Evolutionary conservation across 1,140 invertebrate genomes (phyloP).

Genomic region (Tigriopus japonicus): DNA sequence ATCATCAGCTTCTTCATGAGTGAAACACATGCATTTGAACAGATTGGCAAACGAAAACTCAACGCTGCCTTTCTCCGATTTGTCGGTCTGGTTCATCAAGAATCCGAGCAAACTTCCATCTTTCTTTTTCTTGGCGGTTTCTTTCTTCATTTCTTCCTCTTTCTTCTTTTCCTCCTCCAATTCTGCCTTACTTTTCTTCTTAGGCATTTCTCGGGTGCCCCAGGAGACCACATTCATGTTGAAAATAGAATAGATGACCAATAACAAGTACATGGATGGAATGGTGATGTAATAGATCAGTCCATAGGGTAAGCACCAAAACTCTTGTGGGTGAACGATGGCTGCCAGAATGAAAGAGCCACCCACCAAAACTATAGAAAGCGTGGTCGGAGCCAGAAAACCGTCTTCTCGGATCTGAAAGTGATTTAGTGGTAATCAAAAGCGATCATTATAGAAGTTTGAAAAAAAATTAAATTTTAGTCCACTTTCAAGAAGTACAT

Average conservation of each 20-base stretch:
- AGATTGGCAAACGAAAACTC: conserved; percentile 8
- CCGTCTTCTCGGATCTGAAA: conserved; percentile 40
- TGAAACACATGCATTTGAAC: background rate
- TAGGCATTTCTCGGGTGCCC: conserved; percentile 42
- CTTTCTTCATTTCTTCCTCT: conserved; percentile 15
- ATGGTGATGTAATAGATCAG: conserved; percentile 76
- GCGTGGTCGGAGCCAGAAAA: conserved; percentile 49
- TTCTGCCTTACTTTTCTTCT: conserved; percentile 23
- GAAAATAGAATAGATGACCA: conserved; percentile 74
- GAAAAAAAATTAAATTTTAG: too few species aligned
- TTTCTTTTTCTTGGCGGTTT: conserved; percentile 16
- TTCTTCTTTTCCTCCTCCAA: conserved; percentile 16
- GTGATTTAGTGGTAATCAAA: too few species aligned
- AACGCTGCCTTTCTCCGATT: background rate
- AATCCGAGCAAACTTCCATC: conserved; percentile 14
- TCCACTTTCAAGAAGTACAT: too few species aligned
- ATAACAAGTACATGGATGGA: conserved; percentile 78
- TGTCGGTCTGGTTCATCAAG: background rate
- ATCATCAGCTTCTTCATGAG: conserved; percentile 6
- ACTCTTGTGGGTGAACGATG: conserved; percentile 64
- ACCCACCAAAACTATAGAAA: conserved; percentile 46
- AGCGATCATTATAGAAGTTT: too few species aligned
- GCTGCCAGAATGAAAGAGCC: conserved; percentile 44
- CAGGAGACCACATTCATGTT: conserved; percentile 76
- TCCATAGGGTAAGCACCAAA: conserved; percentile 51